Base-by-base conservation (phyloP, 1,140 invertebrate species). In the Dinoponera quadriceps region DNA sequence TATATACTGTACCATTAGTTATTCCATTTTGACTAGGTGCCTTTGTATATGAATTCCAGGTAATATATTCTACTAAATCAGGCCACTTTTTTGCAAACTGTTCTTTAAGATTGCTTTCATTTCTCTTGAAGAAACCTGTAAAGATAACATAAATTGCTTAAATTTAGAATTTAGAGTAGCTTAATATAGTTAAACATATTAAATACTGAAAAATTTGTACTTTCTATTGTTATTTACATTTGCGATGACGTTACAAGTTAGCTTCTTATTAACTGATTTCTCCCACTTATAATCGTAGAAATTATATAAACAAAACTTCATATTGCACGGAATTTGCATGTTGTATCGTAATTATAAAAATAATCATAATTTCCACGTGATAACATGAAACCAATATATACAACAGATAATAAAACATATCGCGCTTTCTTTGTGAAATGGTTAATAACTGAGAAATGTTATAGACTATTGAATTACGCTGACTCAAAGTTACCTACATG, bases 21-120 rank as follows among this genome's bases (percentile, higher is more conserved):
- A 90, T 93, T 68, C 96, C 96, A 94, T 96, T 96, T 90, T 95
- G 95, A 93, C 71, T 93, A 92, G 89, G 94, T 94, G 87, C 94
- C 86, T 85, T 94, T 89, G 85, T 94, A 88, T 85, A 92, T 93
- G 85, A 92, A 92, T 63, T 25, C 95, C 95, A 96, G 86, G 95
- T 95, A 80, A 96, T 94, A 85, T 95, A 93, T 54, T 95, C 94
- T 69, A 94, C 90, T 83, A 95, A 89, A 65, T 95, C 93, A 77
- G 94, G 93, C 89, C 94, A 95, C 73, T 91, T 89, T 85, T 91
- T 94, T 82, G 95, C 93, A 49, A 96, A 92, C 89, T 95, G 94
- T 69, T 93, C 88, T 86, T 95, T 95, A 18, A 96, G 90, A 80
- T 94, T 89, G 33, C 94, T 93, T 90, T 96, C 95, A 83, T 95